A percentile compares a stretch with the other conserved stretches of the same genome.
Conservation (phyloP, 2,888 invertebrate species). For the Andrena bicolor region DNA sequence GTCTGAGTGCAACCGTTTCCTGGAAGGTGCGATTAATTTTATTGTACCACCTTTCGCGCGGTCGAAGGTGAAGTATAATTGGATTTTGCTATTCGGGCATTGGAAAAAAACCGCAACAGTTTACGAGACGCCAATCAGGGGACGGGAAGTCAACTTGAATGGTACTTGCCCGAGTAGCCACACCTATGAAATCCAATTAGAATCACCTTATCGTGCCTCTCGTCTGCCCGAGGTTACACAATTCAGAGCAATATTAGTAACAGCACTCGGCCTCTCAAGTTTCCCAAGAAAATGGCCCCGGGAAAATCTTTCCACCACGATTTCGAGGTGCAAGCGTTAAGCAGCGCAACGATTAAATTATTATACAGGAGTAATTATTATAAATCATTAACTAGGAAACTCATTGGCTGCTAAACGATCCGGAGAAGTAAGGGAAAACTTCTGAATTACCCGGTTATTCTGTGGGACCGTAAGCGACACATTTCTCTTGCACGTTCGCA, state of each 20-base stretch:
- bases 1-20: slow-evolving; percentile 49
- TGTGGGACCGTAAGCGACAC: neutral
- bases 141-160: slow-evolving; percentile 8
- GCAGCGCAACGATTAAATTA: neutral
- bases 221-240: no score
- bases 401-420: neutral
- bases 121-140: slow-evolving; percentile 41
- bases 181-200: slow-evolving; percentile 41
- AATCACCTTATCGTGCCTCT: neutral
- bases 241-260: no score
- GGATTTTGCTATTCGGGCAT: slow-evolving; percentile 58
- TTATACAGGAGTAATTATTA: neutral
- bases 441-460: slow-evolving; percentile 19
- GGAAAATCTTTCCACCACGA: neutral
- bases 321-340: neutral
- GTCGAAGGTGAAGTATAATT: slow-evolving; percentile 55
- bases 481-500: slow-evolving; percentile 43
- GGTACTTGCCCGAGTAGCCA: neutral
- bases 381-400: neutral
- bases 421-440: neutral
- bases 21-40: slow-evolving; percentile 58
- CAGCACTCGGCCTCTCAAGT: no score
- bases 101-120: slow-evolving; percentile 61
- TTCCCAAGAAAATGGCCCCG: no score
- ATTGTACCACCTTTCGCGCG: slow-evolving; percentile 46